These are phyloP conservation scores for Adoxophyes honmai DNA, from an alignment of 1,140 invertebrate species.

Conservation along the genomic window DNA sequence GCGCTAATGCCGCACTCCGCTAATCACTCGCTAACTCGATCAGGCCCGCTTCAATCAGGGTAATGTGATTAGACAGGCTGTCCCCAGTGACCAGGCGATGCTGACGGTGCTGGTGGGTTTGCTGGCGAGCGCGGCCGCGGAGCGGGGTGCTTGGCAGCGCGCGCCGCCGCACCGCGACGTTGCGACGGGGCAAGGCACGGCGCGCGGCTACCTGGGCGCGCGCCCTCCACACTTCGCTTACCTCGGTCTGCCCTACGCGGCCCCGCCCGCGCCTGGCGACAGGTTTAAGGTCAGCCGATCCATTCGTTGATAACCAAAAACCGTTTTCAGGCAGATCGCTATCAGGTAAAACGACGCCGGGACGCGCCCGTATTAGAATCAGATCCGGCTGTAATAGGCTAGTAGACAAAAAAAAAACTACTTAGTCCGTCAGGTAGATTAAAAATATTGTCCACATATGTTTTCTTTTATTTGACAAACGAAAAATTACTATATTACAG, in stretches of 20 bases:
- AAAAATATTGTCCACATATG: no score
- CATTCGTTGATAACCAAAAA: slow-evolving; percentile 34
- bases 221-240: slow-evolving; percentile 52
- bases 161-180: slow-evolving; percentile 36
- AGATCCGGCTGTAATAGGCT: no score
- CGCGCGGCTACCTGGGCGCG: slow-evolving; percentile 48
- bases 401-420: no score
- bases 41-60: no score
- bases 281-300: slow-evolving; percentile 55
- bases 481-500: no score
- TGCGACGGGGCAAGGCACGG: slow-evolving; percentile 45
- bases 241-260: slow-evolving; percentile 60
- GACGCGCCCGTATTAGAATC: not conserved
- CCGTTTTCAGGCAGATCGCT: slow-evolving; percentile 25
- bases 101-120: slow-evolving; percentile 17
- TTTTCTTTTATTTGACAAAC: no score
- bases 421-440: no score
- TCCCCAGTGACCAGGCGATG: no score
- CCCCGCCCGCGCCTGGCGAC: slow-evolving; percentile 37
- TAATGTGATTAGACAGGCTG: not conserved
- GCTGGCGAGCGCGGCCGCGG: slow-evolving; percentile 20
- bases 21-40: no score
- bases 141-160: slow-evolving; percentile 14
- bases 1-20: no score
- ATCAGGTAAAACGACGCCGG: slow-evolving; percentile 18